phyloP scores from a whole-genome alignment of 2,113 vertebrate genomes.

The Eupsittula cactorum region DNA sequence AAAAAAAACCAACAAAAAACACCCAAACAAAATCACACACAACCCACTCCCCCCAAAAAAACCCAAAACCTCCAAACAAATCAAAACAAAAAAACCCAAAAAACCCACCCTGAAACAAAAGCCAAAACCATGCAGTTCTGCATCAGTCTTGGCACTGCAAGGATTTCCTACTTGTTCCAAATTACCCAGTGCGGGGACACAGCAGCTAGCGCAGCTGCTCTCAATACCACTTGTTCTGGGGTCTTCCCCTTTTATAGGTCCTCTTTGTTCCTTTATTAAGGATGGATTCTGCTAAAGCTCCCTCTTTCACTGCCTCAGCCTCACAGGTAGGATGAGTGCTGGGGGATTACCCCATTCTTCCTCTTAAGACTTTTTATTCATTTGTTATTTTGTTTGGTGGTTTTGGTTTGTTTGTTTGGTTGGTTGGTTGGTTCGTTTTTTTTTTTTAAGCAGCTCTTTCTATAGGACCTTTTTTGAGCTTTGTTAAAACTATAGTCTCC shows the following conservation, averaged over 20 bases:
- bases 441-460: not conserved
- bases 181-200: not conserved
- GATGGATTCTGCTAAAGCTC: not conserved
- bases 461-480: not conserved
- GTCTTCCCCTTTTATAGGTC: not conserved
- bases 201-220: not conserved
- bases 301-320: not conserved
- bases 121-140: not conserved
- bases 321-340: not conserved
- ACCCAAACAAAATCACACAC: not conserved
- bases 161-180: not conserved
- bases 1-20: not conserved
- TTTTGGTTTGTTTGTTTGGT: not conserved
- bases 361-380: not conserved
- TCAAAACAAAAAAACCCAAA: fast-evolving
- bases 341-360: not conserved
- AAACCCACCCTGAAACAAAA: not conserved
- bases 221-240: not conserved
- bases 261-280: not conserved
- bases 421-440: not conserved
- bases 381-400: not conserved
- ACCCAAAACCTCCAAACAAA: not conserved
- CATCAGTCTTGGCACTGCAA: not conserved
- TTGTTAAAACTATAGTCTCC: not conserved
- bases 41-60: not conserved